Percentiles rank a stretch among this genome's conserved stretches.
Conservation (phyloP, 2,113 vertebrate genomes). For the Stegostoma tigrinum region DNA sequence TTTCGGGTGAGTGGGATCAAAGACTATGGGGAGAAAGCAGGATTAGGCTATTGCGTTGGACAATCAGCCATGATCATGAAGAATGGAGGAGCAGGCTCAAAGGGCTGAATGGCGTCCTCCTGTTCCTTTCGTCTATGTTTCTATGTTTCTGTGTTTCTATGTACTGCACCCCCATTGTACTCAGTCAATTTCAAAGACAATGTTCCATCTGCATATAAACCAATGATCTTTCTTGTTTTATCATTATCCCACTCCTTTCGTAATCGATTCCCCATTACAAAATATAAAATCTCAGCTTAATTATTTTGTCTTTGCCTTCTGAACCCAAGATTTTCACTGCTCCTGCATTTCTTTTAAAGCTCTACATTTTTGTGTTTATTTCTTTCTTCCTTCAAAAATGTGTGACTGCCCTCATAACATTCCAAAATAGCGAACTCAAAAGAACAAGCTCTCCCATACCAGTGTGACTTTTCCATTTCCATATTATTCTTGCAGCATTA, state of each 20-base stretch:
- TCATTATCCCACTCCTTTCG: neutral
- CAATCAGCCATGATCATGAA: no score
- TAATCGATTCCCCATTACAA: neutral
- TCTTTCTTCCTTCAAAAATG: neutral
- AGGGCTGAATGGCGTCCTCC: no score
- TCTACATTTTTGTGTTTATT: neutral
- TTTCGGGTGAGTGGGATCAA: no score
- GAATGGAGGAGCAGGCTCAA: no score
- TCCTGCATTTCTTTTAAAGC: neutral
- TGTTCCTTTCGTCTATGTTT: no score
- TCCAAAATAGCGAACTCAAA: neutral
- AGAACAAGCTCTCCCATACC: neutral
- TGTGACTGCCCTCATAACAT: neutral
- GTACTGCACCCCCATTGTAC: no score
- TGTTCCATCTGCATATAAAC: no score
- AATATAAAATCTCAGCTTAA: neutral
- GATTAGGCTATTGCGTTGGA: no score
- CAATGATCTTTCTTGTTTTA: no score
- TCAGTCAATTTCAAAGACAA: no score
- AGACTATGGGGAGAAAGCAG: no score
- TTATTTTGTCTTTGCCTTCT: neutral
- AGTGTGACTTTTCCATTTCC: neutral
- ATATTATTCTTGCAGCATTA: neutral
- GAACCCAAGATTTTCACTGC: neutral
- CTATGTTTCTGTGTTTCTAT: no score